Conservation (phyloP, 2,888 invertebrate genomes). For the Ornithoptera priamus region DNA sequence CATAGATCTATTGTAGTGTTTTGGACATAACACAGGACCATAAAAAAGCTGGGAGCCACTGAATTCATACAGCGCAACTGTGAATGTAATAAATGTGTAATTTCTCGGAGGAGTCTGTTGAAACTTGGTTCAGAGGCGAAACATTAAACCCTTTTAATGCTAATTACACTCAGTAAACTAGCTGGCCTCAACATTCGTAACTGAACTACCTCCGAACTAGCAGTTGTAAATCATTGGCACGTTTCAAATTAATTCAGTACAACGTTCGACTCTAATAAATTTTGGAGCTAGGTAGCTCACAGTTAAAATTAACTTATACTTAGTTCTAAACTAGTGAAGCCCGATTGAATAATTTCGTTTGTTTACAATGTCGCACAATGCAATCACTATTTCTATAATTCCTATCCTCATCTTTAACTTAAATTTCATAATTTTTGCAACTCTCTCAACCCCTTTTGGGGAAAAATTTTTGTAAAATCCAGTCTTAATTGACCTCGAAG, state of each 20-base stretch:
- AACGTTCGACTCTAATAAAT: constrained; percentile 47
- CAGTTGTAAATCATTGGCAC: constrained; percentile 67
- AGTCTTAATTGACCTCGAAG: neutral
- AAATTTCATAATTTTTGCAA: neutral
- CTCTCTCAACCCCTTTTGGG: neutral
- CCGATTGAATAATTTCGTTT: neutral
- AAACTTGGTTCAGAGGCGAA: constrained; percentile 28
- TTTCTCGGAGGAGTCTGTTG: neutral
- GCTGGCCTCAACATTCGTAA: constrained; percentile 55
- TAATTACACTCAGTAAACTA: constrained; percentile 58
- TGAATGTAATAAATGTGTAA: neutral
- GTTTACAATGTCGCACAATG: neutral
- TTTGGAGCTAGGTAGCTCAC: constrained; percentile 6
- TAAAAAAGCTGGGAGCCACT: too few relatives aligned
- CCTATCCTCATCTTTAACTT: too few relatives aligned
- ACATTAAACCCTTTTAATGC: constrained; percentile 45
- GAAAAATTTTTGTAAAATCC: neutral
- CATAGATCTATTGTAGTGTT: too few relatives aligned
- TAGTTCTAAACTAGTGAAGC: constrained; percentile 2
- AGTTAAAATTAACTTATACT: constrained; percentile 23
- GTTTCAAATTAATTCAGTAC: constrained; percentile 68
- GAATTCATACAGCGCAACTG: too few relatives aligned
- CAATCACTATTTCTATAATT: too few relatives aligned
- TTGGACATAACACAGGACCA: too few relatives aligned
- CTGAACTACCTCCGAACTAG: constrained; percentile 60